Evolutionary conservation across 2,888 invertebrate genomes (phyloP), one percentile per base, ranked within the genome.

Genomic region (Hirtodrosophila alboralis): DNA sequence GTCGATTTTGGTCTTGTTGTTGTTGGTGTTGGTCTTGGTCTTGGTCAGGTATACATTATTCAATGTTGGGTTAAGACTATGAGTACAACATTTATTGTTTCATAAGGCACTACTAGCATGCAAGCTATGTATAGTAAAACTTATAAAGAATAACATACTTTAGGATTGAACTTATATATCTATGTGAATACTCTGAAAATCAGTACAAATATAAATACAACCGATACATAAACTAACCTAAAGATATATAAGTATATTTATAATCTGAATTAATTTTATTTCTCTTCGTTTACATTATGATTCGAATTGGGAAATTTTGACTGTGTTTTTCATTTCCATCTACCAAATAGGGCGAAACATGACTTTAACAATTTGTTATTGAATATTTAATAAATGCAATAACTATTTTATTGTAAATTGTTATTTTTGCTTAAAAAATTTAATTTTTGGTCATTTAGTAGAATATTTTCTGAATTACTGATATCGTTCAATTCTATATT

Each of bases 31-130:
- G 52, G 48, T 48, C 36, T 66, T 34, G 52, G 31, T 66, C 44
- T 54, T 45, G 28, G 53, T 37, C 33, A 34, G 30, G 10, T 68
- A 44, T 30, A 10, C n/a, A 37, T 21, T 21, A 5, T 6, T 30
- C n/a, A 28, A 10, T 41, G 7, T 13, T 23, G 30, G 13, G 10
- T 37, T 52, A 23, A 33, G 30, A 30, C 63, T 59, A 54, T 58
- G 51, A 68, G 40, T 62, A 74, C 72, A 84, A 84, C 78, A 84
- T 79, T 84, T 84, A 84, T 84, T 84, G 54, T 56, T 62, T 58
- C 57, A 69, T 59, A 74, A 80, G 78, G 75, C 84, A 79, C 80
- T 80, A 79, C 80, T 54, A 34, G 74, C 70, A 74, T 67, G 54
- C 54, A 58, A 53, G 16, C 51, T 48, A 14, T 26, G 9, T 16